These are phyloP conservation scores for Montipora capricornis DNA, from an alignment of 64 coral and sea anemone genomes.

Conservation along the genomic window DNA sequence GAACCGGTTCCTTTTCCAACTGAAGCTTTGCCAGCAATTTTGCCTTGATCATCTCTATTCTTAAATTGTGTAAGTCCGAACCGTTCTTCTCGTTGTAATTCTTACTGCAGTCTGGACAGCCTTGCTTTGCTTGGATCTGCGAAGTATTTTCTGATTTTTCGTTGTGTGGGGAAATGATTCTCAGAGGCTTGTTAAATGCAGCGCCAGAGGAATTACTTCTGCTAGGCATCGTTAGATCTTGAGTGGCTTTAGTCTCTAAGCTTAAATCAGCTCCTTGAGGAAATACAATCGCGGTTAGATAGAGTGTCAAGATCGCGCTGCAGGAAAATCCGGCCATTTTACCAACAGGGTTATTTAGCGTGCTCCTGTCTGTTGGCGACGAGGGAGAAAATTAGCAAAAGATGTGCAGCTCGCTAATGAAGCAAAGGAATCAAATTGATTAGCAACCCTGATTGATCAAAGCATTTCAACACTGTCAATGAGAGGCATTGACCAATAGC, in stretches of 20 bases:
- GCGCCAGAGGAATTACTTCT: neutral
- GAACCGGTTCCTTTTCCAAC: conserved; percentile 20
- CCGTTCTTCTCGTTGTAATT: neutral
- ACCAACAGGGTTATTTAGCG: neutral
- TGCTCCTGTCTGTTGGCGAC: neutral
- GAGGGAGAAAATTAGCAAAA: conserved; percentile 7
- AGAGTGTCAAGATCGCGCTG: conserved; percentile 11
- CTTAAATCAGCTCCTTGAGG: conserved; percentile 22
- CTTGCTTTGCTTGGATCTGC: too few species aligned
- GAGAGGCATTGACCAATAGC: conserved; percentile 11
- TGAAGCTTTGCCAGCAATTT: conserved; percentile 32
- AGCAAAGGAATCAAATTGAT: conserved; percentile 31
- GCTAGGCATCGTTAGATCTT: conserved; percentile 6
- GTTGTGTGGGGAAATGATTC: neutral
- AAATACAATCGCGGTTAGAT: conserved; percentile 51
- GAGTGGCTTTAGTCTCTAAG: neutral
- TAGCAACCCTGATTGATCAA: conserved; percentile 40
- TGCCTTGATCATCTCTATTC: conserved; percentile 41
- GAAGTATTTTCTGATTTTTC: neutral
- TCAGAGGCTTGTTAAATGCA: neutral
- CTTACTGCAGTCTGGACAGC: conserved; percentile 1
- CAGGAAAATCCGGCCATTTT: conserved; percentile 53
- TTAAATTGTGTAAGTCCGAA: neutral
- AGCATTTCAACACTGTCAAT: conserved; percentile 52
- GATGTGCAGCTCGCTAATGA: conserved; percentile 44